Evolutionary conservation across 2,113 vertebrate species (phyloP).

Genomic region (Calonectris borealis): DNA sequence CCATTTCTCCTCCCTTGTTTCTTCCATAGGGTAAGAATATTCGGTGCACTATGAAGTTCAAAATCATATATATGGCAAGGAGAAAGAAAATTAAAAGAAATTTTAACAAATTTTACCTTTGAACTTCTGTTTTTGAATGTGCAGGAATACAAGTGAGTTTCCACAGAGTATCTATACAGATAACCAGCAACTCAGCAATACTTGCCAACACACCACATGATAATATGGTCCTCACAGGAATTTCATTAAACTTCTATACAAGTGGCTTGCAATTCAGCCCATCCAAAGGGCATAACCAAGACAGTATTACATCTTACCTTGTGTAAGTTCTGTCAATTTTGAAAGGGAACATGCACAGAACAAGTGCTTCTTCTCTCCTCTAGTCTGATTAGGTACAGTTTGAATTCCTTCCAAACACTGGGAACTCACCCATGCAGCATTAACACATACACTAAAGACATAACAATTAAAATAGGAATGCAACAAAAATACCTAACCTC

Average conservation of each 20-base stretch:
- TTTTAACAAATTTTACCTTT: neutral
- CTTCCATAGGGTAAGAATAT: neutral
- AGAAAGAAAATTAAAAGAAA: neutral
- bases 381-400: neutral
- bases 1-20: neutral
- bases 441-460: neutral
- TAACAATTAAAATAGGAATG: neutral
- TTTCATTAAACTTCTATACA: neutral
- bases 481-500: constrained; percentile 72
- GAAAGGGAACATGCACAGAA: neutral
- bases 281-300: neutral
- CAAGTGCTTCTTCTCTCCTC: neutral
- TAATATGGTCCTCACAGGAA: neutral
- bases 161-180: neutral
- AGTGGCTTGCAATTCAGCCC: neutral
- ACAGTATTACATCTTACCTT: neutral
- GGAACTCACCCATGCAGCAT: neutral
- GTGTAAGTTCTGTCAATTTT: neutral
- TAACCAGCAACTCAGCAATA: neutral
- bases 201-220: neutral
- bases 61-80: neutral
- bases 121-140: neutral
- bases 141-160: neutral
- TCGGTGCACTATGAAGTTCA: neutral
- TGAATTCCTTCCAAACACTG: neutral